Base-by-base conservation (phyloP, 1,140 invertebrate genomes). In the Brachionus sp. region DNA sequence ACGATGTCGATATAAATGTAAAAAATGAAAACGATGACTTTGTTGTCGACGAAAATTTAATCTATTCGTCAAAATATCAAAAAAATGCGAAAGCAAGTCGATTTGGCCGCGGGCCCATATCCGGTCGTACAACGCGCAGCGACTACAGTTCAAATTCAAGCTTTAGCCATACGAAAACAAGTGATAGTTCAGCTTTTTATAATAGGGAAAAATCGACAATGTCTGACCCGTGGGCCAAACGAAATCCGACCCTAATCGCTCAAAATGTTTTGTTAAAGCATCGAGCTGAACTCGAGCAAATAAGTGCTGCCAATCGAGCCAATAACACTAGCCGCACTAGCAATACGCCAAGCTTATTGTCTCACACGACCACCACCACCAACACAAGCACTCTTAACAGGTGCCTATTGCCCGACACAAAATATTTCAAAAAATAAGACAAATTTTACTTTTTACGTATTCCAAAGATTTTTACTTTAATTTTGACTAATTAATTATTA, bases 391-490 rank as follows among this genome's bases (percentile, higher is more conserved):
- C 70, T 3, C 3, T 75, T 16, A 80, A 62, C 50, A 80, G 37
- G 37, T 80, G 57, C 33, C 57, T 80, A 16, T 19, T 80, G 25
- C 77, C 77, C n/a, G 77, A 80, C 25, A 80, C 77, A 23, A 80
- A 80, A 66, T 80, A 80, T 80, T 80, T 62, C 29, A 80, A 80
- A 62, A 80, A 80, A 66, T 80, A 66, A 35, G 13, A 70, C 12
- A n/a, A 10, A 13, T n/a, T 19, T 50, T 62, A 6, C n/a, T 13
- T 62, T n/a, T n/a, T n/a, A n/a, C 23, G 2, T 62, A 16, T 62
- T 23, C 16, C 53, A 62, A 62, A 29, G 29, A 29, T 29, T 29
- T 2, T 29, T 29, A 29, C 29, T 29, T 29, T 2, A 29, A 2
- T 29, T 29, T 29, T 29, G 29, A 29, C 3, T 29, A 29, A 29